These are phyloP conservation scores for Telmatochromis bifrenatus DNA, from an alignment of 2,113 vertebrate species.

Conservation along the genomic window DNA sequence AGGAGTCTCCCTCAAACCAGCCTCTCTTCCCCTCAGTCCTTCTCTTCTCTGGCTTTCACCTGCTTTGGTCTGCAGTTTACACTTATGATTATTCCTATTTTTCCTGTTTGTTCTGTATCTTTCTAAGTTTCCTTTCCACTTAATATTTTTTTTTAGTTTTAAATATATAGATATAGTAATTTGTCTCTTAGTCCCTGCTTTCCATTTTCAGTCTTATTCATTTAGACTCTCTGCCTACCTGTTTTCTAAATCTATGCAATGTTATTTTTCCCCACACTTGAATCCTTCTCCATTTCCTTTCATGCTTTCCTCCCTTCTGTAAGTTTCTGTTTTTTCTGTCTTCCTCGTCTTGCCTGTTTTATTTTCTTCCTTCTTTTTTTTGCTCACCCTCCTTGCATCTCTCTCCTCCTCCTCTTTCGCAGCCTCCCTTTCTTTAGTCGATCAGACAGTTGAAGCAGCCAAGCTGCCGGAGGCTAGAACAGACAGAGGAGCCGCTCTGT, in stretches of 20 bases:
- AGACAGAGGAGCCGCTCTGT: constrained; percentile 56
- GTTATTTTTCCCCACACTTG: neutral
- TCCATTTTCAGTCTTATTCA: neutral
- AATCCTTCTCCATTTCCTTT: neutral
- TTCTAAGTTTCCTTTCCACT: neutral
- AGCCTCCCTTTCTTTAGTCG: constrained; percentile 15
- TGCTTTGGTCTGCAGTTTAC: neutral
- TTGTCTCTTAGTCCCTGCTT: neutral
- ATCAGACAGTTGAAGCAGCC: constrained; percentile 59
- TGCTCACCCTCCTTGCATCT: neutral
- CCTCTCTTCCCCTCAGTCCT: neutral
- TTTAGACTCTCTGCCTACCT: neutral
- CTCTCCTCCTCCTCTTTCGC: neutral
- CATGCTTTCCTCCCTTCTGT: neutral
- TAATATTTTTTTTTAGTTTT: neutral
- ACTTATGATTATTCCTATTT: neutral
- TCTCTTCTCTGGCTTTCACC: neutral
- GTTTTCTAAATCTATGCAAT: neutral
- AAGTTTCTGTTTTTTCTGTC: neutral
- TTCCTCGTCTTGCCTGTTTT: neutral
- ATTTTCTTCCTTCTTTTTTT: neutral
- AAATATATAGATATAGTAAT: neutral
- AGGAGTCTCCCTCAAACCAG: neutral
- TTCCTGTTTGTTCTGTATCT: neutral
- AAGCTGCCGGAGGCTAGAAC: constrained; percentile 46